A percentile compares a stretch with the other conserved stretches of the same genome.
Conservation (phyloP, 2,113 vertebrate genomes). For the Cryptotis parvus region DNA sequence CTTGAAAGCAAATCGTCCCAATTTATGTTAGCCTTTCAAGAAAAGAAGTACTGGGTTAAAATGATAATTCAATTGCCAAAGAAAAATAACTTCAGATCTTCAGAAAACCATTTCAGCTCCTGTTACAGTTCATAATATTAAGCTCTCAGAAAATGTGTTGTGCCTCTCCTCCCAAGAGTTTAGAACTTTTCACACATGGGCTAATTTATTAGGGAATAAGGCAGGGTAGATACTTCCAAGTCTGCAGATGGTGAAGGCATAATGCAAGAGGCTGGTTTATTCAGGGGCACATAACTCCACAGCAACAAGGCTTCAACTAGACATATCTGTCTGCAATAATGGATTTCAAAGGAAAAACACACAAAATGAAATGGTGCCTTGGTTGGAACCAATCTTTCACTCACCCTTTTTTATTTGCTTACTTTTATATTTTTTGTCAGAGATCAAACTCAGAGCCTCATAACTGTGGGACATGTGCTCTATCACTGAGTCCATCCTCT, state of each 20-base stretch:
- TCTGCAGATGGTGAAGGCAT: neutral
- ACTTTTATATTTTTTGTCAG: too few species aligned
- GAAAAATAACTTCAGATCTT: slow-evolving; percentile 28
- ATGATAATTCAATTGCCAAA: slow-evolving; percentile 27
- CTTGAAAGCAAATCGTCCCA: neutral
- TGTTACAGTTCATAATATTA: neutral
- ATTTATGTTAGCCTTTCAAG: neutral
- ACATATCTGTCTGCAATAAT: neutral
- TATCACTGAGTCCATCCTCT: too few species aligned
- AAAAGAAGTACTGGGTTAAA: slow-evolving; percentile 28
- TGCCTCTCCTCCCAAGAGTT: neutral
- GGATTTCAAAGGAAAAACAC: neutral
- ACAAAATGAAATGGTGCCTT: neutral
- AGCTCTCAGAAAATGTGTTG: neutral
- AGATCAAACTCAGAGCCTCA: too few species aligned
- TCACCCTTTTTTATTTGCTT: too few species aligned
- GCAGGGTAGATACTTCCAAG: neutral
- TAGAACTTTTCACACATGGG: neutral
- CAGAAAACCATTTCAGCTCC: neutral
- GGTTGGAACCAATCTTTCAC: neutral
- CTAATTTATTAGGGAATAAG: neutral
- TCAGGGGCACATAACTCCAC: neutral
- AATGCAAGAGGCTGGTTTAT: neutral
- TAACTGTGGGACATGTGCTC: too few species aligned
- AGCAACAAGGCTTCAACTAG: too few species aligned